Percentiles rank a stretch among this genome's conserved stretches.
phyloP scores from a whole-genome alignment of 2,888 invertebrate species.

The Pheosia gnoma region DNA sequence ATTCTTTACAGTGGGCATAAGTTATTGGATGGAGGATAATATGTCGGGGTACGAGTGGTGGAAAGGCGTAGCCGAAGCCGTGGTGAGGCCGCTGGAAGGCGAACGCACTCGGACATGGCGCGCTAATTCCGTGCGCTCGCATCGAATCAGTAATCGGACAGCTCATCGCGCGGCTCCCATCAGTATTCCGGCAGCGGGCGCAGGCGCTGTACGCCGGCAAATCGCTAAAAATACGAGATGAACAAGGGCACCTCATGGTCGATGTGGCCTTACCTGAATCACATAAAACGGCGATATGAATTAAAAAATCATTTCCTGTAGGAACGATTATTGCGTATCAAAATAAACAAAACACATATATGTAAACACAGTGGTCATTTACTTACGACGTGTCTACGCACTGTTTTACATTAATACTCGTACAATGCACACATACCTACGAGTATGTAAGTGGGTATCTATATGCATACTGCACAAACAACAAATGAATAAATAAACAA shows the following conservation, averaged over 20 bases:
- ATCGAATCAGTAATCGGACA: slow-evolving; percentile 67
- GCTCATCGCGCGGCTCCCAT: slow-evolving; percentile 46
- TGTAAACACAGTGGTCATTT: slow-evolving; percentile 15
- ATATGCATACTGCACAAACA: slow-evolving; percentile 1
- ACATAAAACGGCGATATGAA: slow-evolving; percentile 59
- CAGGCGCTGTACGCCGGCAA: slow-evolving; percentile 58
- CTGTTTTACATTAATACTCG: slow-evolving; percentile 4
- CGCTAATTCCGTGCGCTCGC: slow-evolving; percentile 78
- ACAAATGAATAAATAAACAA: not conserved
- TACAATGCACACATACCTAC: slow-evolving; percentile 1
- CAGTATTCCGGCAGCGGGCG: slow-evolving; percentile 69
- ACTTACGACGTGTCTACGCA: slow-evolving; percentile 7
- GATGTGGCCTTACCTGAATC: slow-evolving; percentile 68
- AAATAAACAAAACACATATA: slow-evolving; percentile 21
- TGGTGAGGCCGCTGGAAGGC: not conserved
- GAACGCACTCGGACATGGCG: slow-evolving; percentile 59
- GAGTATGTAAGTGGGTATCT: not conserved
- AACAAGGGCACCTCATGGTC: slow-evolving; percentile 75
- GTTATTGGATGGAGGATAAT: slow-evolving; percentile 7
- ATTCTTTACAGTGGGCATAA: slow-evolving; percentile 11
- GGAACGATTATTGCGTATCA: slow-evolving; percentile 30
- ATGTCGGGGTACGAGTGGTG: not conserved
- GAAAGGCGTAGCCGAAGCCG: not conserved
- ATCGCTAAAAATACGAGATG: slow-evolving; percentile 79
- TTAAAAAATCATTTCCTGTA: slow-evolving; percentile 59